Evolutionary conservation across 1,140 invertebrate genomes (phyloP), one percentile per base, ranked within the genome.

Genomic region (Drosophila ironensis): DNA sequence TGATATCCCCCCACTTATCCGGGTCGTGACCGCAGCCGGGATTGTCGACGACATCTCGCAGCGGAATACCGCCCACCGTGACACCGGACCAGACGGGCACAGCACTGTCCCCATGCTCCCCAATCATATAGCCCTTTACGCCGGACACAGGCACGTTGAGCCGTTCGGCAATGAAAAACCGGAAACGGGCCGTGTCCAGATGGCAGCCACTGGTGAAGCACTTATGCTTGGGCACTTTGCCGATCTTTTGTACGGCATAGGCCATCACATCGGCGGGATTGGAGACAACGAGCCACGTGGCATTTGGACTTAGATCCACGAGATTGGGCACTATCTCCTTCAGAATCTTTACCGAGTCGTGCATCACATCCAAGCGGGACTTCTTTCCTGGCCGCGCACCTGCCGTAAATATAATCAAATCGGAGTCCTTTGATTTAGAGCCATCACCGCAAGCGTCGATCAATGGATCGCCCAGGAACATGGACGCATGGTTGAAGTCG

Each of bases 171-270:
- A 98, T 91, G 7, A 97, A 90, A 88, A 95, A 96, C 1, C 96
- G 93, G 90, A 98, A 97, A 14, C 97, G 91, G 0, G 95, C 94
- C 0, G 96, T 95, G 89, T 98, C 97, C 28, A 98, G 91, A 91
- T 97, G 97, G 0, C 96, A 97, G 6, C 97, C 97, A 16, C 95
- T 96, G 4, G 96, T 96, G 73, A 98, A 94, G 2, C 97, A 95
- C 11, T 94, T 93, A 77, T 97, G 92, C 70, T 94, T 94, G 1
- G 96, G 96, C 22, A 98, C 89, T 0, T 96, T 96, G 46, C 94
- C 95, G 7, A 97, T 76, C 81, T 96, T 97, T 94, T 96, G 97
- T 0, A 96, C 93, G 1, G 97, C 94, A 78, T 96, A 97, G 0
- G 96, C 96, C 45, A 98, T 89, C 50, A 97, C 94, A 87, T 98